Conservation (phyloP, 1,140 invertebrate genomes). For the Drosophila navojoa region DNA sequence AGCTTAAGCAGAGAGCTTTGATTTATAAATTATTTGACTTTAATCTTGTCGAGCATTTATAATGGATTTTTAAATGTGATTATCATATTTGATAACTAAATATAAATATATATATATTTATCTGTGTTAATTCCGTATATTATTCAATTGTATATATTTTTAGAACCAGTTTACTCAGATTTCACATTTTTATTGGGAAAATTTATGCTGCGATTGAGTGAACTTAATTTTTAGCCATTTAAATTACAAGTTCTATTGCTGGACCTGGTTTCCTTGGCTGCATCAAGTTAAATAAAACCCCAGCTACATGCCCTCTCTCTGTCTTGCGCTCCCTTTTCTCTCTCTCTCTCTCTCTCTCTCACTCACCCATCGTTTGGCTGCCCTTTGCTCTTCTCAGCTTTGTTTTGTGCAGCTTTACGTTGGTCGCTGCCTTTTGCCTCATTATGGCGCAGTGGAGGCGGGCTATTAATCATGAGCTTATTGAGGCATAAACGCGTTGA, state of each 20-base stretch:
- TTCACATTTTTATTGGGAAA: no score
- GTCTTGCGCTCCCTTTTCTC: not conserved
- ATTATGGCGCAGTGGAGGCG: constrained; percentile 66
- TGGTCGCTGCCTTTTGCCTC: constrained; percentile 68
- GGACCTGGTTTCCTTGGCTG: constrained; percentile 6
- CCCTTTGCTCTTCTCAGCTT: constrained; percentile 15
- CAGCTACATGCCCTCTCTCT: not conserved
- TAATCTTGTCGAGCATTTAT: no score
- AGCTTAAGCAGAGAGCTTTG: no score
- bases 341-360: not conserved
- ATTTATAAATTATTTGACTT: no score
- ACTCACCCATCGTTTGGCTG: not conserved
- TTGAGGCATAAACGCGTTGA: constrained; percentile 77
- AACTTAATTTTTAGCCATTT: not conserved
- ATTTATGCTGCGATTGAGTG: no score
- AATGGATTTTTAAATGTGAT: no score
- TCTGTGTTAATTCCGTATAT: no score
- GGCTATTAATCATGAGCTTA: constrained; percentile 81
- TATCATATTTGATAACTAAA: no score
- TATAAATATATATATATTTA: no score
- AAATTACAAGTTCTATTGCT: constrained; percentile 19
- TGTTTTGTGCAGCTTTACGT: constrained; percentile 25
- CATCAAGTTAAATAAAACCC: constrained; percentile 25
- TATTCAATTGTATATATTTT: no score
- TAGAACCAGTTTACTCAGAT: no score